Evolutionary conservation across 2,888 invertebrate genomes (phyloP).

Genomic region (Clistopyga incitator): DNA sequence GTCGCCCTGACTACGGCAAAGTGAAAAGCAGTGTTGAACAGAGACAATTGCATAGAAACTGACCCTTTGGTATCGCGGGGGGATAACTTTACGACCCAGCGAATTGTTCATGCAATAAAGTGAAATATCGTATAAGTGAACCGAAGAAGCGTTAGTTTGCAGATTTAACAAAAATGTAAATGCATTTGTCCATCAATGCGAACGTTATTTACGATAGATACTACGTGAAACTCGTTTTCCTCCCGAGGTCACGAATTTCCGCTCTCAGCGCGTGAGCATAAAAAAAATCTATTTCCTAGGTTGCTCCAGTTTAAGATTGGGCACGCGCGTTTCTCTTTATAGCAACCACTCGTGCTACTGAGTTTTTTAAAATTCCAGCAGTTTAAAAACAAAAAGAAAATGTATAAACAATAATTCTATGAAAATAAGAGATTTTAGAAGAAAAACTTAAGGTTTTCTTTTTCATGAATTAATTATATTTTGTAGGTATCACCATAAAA

Average conservation of each 20-base stretch:
- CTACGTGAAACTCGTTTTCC: background rate
- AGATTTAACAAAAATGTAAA: background rate
- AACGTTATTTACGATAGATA: background rate
- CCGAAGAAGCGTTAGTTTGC: background rate
- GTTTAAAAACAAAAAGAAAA: too few species aligned
- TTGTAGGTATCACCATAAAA: too few species aligned
- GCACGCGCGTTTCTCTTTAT: constrained; percentile 45
- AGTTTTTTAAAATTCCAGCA: too few species aligned
- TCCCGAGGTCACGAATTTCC: background rate
- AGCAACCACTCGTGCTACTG: background rate
- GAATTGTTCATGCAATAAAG: constrained; percentile 42
- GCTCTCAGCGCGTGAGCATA: background rate
- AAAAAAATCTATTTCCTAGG: constrained; percentile 33
- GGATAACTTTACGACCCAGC: constrained; percentile 44
- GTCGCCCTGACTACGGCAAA: constrained; percentile 25
- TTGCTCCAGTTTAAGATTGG: constrained; percentile 41
- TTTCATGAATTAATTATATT: too few species aligned
- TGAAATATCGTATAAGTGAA: constrained; percentile 48
- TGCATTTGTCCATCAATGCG: background rate
- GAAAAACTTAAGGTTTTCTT: too few species aligned
- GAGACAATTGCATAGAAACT: background rate
- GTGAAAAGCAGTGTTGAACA: constrained; percentile 57
- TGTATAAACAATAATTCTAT: too few species aligned
- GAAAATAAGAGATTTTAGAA: too few species aligned
- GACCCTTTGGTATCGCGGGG: background rate